These are phyloP conservation scores for Lepeophtheirus nordmannii DNA, from an alignment of 2,888 invertebrate species.

Conservation along the genomic window DNA sequence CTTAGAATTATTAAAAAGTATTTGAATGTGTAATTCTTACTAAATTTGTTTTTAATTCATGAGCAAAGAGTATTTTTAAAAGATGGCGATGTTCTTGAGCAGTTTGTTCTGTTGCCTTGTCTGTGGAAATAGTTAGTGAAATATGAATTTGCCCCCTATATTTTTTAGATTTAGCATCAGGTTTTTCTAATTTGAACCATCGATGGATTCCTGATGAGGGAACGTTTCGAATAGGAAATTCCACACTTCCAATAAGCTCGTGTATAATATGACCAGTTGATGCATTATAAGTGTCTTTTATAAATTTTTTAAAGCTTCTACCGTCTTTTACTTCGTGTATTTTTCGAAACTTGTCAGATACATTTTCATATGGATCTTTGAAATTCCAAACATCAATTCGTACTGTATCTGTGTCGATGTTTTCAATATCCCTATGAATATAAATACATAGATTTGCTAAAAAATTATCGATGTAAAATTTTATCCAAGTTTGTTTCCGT, in stretches of 20 bases:
- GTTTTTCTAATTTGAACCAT: constrained; percentile 73
- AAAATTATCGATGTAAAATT: neutral
- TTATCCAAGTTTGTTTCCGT: too few species aligned
- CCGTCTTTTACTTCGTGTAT: constrained; percentile 70
- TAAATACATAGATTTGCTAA: neutral
- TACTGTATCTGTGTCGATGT: constrained; percentile 9
- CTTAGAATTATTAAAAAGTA: too few species aligned
- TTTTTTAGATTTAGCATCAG: constrained; percentile 48
- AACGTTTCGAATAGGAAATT: constrained; percentile 69
- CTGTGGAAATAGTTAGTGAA: constrained; percentile 56
- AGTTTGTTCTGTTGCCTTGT: constrained; percentile 68
- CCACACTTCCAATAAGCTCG: constrained; percentile 79
- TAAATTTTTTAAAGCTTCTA: constrained; percentile 60
- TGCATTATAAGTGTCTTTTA: constrained; percentile 48
- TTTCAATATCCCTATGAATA: constrained; percentile 18
- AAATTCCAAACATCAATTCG: constrained; percentile 50
- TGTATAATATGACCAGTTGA: constrained; percentile 86
- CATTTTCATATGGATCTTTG: constrained; percentile 65
- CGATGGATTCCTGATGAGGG: constrained; percentile 79
- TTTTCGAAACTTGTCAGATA: constrained; percentile 70
- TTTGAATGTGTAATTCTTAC: constrained; percentile 33
- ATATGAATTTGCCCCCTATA: constrained; percentile 76
- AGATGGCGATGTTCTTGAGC: constrained; percentile 68
- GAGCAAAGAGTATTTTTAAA: constrained; percentile 54
- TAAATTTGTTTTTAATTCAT: constrained; percentile 58